Evolutionary conservation across 2,888 invertebrate species (phyloP), one percentile per base, ranked within the genome.

Genomic region (Apantesis nais): DNA sequence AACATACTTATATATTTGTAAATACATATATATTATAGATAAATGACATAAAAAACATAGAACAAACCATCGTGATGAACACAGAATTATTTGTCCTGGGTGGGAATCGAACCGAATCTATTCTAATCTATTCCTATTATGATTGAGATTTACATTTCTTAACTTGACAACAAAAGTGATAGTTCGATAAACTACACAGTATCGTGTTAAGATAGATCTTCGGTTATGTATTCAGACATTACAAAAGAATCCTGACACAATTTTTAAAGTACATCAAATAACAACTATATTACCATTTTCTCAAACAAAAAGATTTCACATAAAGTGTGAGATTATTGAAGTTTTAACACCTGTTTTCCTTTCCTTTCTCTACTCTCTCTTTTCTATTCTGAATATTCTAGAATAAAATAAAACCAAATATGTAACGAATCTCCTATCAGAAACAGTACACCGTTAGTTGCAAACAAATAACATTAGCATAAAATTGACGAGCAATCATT

Each of bases 401-500:
- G 58, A 58, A 60, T 9, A 37, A 37, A 69, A 52, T 48, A 65
- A 37, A 48, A 48, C 7, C 48, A 60, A 55, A 14, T 16, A 55
- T 31, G n/a, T 37, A 67, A 64, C 44, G n/a, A 44, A 31, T 8
- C 25, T 52, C 12, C 29, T 29, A 19, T 29, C 39, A 74, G 73
- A 71, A 68, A 72, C 67, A 71, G 73, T 67, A 74, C 66, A 74
- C 72, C 29, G n/a, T 62, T 48, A 74, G 72, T 41, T 75, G 74
- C 73, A 81, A 80, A 74, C 74, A 75, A 74, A 80, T 80, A 79
- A 62, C 67, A 75, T 78, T 76, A 80, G 62, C 78, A 78, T 78
- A 78, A 74, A 78, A 70, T 79, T 81, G 77, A 81, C 74, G 82
- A 80, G 68, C 74, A 68, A 82, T 81, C 75, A 80, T 82, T 78